A percentile compares a stretch with the other conserved stretches of the same genome.
Conservation (phyloP, 2,888 invertebrate species). For the Caenorhabditis sp. region DNA sequence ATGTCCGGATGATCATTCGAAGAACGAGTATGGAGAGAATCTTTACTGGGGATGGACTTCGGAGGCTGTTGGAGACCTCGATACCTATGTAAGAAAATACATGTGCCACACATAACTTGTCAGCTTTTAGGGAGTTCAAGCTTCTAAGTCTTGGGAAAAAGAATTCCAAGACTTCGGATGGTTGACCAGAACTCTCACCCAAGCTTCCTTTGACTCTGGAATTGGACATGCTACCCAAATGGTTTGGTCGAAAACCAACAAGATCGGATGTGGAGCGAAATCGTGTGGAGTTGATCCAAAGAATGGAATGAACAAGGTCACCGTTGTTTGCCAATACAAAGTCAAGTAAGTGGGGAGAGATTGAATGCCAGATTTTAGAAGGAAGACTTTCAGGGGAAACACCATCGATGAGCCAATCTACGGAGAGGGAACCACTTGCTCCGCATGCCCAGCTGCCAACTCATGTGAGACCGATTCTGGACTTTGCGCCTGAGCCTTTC, state of each 20-base stretch:
- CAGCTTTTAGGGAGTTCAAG: constrained; percentile 24
- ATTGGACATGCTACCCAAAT: constrained; percentile 42
- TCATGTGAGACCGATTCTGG: constrained; percentile 48
- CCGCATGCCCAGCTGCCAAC: constrained; percentile 32
- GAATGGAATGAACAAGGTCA: constrained; percentile 8
- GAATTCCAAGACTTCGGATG: constrained; percentile 63
- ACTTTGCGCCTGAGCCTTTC: not conserved
- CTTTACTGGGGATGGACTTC: constrained; percentile 13
- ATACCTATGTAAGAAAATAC: not conserved
- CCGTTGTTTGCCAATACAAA: constrained; percentile 52
- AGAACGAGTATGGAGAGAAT: constrained; percentile 18
- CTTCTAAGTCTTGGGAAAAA: constrained; percentile 44
- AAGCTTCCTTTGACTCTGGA: not conserved
- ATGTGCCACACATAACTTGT: too few relatives aligned
- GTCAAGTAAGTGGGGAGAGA: not conserved
- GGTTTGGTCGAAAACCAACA: constrained; percentile 42
- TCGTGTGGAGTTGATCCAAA: constrained; percentile 16
- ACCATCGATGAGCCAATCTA: constrained; percentile 35
- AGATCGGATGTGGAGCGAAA: constrained; percentile 55
- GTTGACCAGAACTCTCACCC: constrained; percentile 37
- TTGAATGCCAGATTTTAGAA: not conserved
- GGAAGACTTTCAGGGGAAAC: constrained; percentile 31
- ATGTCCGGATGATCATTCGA: constrained; percentile 8
- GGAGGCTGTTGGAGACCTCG: not conserved
- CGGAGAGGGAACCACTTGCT: constrained; percentile 38